phyloP scores from a whole-genome alignment of 2,888 invertebrate species.

The Conomelus anceps region DNA sequence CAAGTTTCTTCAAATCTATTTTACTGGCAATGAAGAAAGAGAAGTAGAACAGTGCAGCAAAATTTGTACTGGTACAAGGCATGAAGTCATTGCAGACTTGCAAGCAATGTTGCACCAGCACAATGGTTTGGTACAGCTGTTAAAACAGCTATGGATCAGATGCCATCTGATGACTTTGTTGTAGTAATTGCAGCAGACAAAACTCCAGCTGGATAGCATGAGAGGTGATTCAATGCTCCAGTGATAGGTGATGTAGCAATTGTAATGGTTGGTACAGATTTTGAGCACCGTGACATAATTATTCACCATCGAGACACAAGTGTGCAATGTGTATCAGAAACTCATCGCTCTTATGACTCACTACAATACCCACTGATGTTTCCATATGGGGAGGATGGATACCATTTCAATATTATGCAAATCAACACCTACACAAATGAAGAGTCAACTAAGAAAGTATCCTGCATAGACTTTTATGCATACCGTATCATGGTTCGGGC shows the following conservation, averaged over 20 bases:
- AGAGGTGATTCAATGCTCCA: conserved; percentile 8
- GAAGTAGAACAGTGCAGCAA: neutral
- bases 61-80: conserved; percentile 5
- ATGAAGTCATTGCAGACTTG: neutral
- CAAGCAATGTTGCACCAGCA: conserved; percentile 2
- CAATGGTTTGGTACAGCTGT: neutral
- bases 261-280: conserved; percentile 9
- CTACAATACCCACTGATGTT: conserved; percentile 39
- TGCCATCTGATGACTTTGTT: neutral
- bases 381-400: conserved; percentile 36
- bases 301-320: neutral
- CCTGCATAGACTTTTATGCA: neutral
- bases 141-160: conserved; percentile 7
- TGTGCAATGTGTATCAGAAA: conserved; percentile 21
- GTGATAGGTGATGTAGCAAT: neutral
- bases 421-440: neutral
- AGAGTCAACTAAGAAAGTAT: neutral
- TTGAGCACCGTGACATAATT: neutral
- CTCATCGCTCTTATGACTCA: conserved; percentile 34
- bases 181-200: conserved; percentile 7
- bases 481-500: conserved; percentile 18
- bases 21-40: conserved; percentile 11
- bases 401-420: conserved; percentile 29
- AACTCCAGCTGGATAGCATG: conserved; percentile 13
- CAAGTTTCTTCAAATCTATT: conserved; percentile 11